Evolutionary conservation across 2,888 invertebrate species (phyloP), one percentile per base, ranked within the genome.

Genomic region (Nemapogon koenigi): DNA sequence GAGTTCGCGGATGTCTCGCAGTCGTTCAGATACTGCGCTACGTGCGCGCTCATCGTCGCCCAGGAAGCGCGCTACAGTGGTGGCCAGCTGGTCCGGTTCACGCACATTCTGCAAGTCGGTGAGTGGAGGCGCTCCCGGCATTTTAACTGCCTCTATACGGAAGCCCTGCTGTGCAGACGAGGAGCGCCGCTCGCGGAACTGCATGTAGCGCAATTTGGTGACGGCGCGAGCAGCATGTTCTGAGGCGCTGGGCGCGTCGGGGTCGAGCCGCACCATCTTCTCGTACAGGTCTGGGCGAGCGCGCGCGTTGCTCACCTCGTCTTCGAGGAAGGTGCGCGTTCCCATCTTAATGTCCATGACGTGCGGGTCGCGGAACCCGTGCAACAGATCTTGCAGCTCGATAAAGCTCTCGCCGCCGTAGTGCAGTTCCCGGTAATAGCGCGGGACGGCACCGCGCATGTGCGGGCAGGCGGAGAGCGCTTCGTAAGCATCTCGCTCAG

Each of bases 331-430:
- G 14, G 97, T 98, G 54, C 97, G 84, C 2, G 91, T 91, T 29
- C 98, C 98, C 86, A 98, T 91, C 80, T 98, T 98, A 43, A 98
- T 90, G 66, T 98, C 98, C 88, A 98, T 97, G 1, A 98, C 94
- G 57, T 90, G 89, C 0, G 96, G 96, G 69, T 97, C 91, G 55
- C 81, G 70, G 70, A 97, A 97, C 40, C 92, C 91, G 52, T 92
- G 89, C 16, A 97, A 76, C 14, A 98, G 81, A 67, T 98, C 96
- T 73, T 97, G 95, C 44, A 98, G 85, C 69, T 97, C 97, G 55
- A 98, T 95, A 70, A 95, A 98, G 47, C 84, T 83, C 54, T 91
- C 89, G 25, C 87, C 88, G 41, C 83, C 83, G 61, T 90, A 89
- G 48, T 89, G 87, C 30, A 89, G 87, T 59, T 94, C 89, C 32